Evolutionary conservation across 2,888 invertebrate genomes (phyloP), one percentile per base, ranked within the genome.

Genomic region (Tetropium fuscum): DNA sequence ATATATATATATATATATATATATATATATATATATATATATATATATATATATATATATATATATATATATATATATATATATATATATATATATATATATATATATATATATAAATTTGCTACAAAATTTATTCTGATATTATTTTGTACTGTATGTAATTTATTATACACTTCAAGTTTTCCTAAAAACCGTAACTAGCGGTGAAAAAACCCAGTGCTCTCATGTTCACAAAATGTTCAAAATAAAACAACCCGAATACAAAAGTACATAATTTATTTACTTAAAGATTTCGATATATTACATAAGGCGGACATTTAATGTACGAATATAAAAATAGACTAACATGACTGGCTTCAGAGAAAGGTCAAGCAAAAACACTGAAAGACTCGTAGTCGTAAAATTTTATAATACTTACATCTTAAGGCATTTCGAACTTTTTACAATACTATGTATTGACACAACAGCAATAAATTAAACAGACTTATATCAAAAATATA

Each of bases 221-320:
- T n/a, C n/a, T n/a, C n/a, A n/a, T n/a, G n/a, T n/a, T n/a, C n/a
- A n/a, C n/a, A n/a, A 19, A 36, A 60, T 55, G 53, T 36, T 55
- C 60, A 63, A 64, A 66, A 64, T 62, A 66, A 66, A 66, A 63
- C 49, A 58, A 64, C 66, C 59, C 2, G 20, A 13, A 49, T 63
- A 55, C 61, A 61, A 59, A 56, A 64, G 58, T 62, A 63, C 60
- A 55, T 63, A 61, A 62, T 68, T 66, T 64, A 64, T 66, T 66
- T 60, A 51, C 51, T 56, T 61, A 60, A 62, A 63, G 63, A 66
- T 63, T 68, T 65, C 59, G 63, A 66, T 65, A 68, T 66, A 66
- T 67, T 68, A 68, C 68, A 65, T 66, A 66, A 67, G 56, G 60
- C 60, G 63, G 58, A 61, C 59, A 61, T 53, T 58, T 66, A 65